Percentiles rank a stretch among this genome's conserved stretches.
Evolutionary conservation across 2,113 vertebrate species (phyloP).

Genomic region (Geothlypis trichas): DNA sequence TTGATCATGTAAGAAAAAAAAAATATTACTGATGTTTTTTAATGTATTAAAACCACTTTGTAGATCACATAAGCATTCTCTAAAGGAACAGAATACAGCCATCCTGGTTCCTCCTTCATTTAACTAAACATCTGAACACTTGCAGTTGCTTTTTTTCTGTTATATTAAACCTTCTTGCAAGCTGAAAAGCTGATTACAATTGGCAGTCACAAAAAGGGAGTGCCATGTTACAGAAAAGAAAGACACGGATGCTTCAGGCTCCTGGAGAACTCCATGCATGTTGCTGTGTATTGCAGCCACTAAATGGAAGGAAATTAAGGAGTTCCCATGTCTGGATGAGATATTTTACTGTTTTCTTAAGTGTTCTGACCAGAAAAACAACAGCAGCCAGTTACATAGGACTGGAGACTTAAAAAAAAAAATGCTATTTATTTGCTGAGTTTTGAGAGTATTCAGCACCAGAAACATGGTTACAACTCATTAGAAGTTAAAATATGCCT

Average conservation of each 20-base stretch:
- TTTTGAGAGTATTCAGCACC: neutral
- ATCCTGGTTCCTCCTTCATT: neutral
- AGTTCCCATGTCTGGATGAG: neutral
- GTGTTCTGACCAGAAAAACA: neutral
- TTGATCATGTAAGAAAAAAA: neutral
- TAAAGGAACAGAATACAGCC: neutral
- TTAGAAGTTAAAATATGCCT: neutral
- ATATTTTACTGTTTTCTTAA: neutral
- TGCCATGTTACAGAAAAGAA: neutral
- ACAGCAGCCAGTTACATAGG: neutral
- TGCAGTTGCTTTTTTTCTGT: neutral
- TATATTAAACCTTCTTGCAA: neutral
- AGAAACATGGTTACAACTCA: neutral
- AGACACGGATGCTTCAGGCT: rapidly evolving
- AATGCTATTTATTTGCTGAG: neutral
- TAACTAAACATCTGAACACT: neutral
- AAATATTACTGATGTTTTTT: neutral
- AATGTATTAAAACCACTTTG: slow-evolving; percentile 1
- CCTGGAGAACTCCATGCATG: neutral
- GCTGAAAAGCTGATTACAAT: neutral
- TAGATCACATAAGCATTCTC: neutral
- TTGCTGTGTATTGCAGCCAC: neutral
- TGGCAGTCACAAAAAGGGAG: neutral
- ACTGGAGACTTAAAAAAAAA: neutral
- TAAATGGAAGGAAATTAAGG: neutral